Evolutionary conservation across 1,140 invertebrate species (phyloP), one percentile per base, ranked within the genome.

Genomic region (Pseudomyrmex gracilis): DNA sequence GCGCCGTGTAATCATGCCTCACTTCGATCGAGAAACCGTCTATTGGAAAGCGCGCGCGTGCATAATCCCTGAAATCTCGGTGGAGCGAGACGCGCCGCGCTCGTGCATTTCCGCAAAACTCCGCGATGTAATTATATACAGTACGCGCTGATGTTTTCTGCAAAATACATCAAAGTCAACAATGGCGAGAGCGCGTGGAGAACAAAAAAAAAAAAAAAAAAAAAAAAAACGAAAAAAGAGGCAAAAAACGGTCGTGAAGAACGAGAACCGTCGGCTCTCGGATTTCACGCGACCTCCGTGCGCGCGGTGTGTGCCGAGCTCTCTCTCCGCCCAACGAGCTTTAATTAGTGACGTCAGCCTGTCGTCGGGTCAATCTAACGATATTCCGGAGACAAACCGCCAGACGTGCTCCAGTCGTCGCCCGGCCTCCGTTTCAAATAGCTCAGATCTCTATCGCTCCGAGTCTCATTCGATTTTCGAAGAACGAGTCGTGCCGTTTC

Each of bases 281-380:
- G 83, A 86, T 90, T 88, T 85, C 66, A 77, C 74, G 83, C 73
- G 66, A 67, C 24, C 58, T 53, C 34, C 34, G 34, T 34, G 34
- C 34, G 34, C 57, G 57, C 67, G 67, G 45, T 24, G 67, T 76
- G 66, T 0, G 5, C 34, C 34, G 34, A 34, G 34, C 85, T 73
- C 84, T 89, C 85, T 73, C 84, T 89, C 86, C 86, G 64, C 85
- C 90, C 87, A 92, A 93, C 85, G 90, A 93, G 91, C 85, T 93
- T 91, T 94, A 94, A 94, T 94, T 92, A 94, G 91, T 94, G 93
- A 94, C 93, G 93, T 94, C 94, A 94, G 83, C 84, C 77, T 91
- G 93, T 92, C 92, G 92, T 90, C 91, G 90, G 92, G 93, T 94
- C 93, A 93, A 94, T 93, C 90, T 51, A 85, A 92, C 88, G 84